Percentiles rank a stretch among this genome's conserved stretches.
phyloP scores from a whole-genome alignment of 2,888 invertebrate species.

The Dryadula phaetusa region DNA sequence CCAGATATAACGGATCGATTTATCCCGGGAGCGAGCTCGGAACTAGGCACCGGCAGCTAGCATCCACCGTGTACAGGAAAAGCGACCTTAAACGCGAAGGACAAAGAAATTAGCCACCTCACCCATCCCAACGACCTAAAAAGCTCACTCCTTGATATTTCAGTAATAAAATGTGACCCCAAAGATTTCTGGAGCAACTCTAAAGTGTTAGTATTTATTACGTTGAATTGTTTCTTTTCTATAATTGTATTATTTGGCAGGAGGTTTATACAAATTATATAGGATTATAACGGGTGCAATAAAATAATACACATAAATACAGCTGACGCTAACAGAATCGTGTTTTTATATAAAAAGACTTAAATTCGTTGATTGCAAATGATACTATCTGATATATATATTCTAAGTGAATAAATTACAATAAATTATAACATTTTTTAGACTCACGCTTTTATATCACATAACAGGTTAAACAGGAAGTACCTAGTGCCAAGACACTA shows the following conservation, averaged over 20 bases:
- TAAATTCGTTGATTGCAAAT: too few species aligned
- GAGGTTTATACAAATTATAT: conserved; percentile 3
- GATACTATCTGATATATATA: too few species aligned
- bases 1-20: conserved; percentile 78
- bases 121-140: conserved; percentile 51
- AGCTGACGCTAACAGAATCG: neutral
- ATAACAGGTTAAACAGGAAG: too few species aligned
- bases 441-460: too few species aligned
- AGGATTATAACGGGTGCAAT: conserved; percentile 7
- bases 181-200: conserved; percentile 48
- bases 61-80: conserved; percentile 36
- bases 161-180: conserved; percentile 51
- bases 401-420: neutral
- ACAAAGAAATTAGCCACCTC: conserved; percentile 42
- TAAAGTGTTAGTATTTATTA: conserved; percentile 37
- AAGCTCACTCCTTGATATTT: conserved; percentile 51
- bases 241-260: conserved; percentile 30
- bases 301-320: neutral
- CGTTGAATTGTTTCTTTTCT: conserved; percentile 20
- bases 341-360: neutral
- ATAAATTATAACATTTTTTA: neutral
- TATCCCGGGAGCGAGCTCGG: conserved; percentile 60
- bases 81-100: conserved; percentile 44
- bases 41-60: conserved; percentile 45
- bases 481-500: too few species aligned